Percentiles rank a stretch among this genome's conserved stretches.
These are phyloP conservation scores for Drosophila siamana DNA, from an alignment of 2,888 invertebrate genomes.

Conservation along the genomic window DNA sequence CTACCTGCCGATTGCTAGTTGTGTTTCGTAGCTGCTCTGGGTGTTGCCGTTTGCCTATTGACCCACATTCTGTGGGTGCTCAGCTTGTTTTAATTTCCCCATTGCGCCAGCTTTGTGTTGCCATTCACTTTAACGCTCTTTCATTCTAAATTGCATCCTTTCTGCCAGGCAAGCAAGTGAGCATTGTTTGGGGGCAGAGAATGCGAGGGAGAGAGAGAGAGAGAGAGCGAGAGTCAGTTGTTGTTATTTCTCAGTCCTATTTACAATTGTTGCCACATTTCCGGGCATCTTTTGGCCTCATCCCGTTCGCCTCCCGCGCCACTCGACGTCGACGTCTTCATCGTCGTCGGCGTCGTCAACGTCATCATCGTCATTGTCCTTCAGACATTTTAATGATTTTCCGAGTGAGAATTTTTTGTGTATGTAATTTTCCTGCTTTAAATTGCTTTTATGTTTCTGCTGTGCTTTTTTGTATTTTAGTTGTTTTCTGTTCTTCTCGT, in stretches of 20 bases:
- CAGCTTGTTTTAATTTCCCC: conserved; percentile 73
- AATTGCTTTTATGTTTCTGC: conserved; percentile 64
- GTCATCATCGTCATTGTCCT: conserved; percentile 55
- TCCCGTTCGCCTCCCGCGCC: neutral
- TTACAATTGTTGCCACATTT: conserved; percentile 75
- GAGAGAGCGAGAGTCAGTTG: conserved; percentile 2
- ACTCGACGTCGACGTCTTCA: conserved; percentile 19
- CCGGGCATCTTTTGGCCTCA: conserved; percentile 53
- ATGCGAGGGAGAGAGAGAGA: too few relatives aligned
- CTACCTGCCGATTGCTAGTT: conserved; percentile 45
- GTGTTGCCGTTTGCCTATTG: conserved; percentile 50
- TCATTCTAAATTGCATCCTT: conserved; percentile 75
- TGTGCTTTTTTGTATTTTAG: conserved; percentile 17
- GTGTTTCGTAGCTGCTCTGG: conserved; percentile 35
- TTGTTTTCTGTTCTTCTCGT: conserved; percentile 35
- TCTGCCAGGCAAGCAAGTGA: conserved; percentile 14
- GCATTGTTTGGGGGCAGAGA: too few relatives aligned
- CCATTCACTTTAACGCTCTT: conserved; percentile 74
- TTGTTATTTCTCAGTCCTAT: conserved; percentile 50
- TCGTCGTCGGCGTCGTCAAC: neutral
- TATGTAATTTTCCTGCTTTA: conserved; percentile 65
- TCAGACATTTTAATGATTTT: conserved; percentile 77
- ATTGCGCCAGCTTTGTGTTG: conserved; percentile 39
- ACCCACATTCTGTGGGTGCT: conserved; percentile 59
- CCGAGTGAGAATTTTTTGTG: conserved; percentile 64